A percentile compares a stretch with the other conserved stretches of the same genome.
phyloP scores from a whole-genome alignment of 2,888 invertebrate genomes.

The Aporophyla lueneburgensis region DNA sequence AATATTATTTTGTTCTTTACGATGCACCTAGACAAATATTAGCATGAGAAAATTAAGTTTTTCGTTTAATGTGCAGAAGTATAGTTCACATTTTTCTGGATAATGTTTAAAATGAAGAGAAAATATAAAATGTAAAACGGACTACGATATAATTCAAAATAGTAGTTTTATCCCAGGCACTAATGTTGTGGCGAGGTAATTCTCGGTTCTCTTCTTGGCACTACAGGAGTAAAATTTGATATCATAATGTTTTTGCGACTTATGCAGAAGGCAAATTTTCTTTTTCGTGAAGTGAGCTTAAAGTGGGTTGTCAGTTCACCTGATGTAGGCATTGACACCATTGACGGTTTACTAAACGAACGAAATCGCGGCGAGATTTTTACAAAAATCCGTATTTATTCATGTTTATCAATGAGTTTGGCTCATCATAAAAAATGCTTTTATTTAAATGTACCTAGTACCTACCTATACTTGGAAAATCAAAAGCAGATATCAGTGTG shows the following conservation, averaged over 20 bases:
- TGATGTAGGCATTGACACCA: too few species aligned
- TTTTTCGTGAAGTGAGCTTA: background rate
- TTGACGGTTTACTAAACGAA: too few species aligned
- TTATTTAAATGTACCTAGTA: too few species aligned
- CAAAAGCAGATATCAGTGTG: background rate
- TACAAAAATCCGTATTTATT: too few species aligned
- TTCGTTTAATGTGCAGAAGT: background rate
- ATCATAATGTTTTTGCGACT: constrained; percentile 8
- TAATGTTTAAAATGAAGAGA: constrained; percentile 2
- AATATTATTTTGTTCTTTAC: constrained; percentile 23
- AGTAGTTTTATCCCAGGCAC: constrained; percentile 15
- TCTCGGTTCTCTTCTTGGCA: constrained; percentile 6
- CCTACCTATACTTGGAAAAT: too few species aligned
- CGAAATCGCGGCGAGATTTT: too few species aligned
- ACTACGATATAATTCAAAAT: constrained; percentile 26
- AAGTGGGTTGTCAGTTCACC: too few species aligned
- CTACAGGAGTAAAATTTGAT: constrained; percentile 21
- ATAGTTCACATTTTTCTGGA: constrained; percentile 1
- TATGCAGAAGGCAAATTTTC: background rate
- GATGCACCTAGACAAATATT: constrained; percentile 15
- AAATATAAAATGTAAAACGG: background rate
- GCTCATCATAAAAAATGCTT: too few species aligned
- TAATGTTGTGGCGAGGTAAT: constrained; percentile 10
- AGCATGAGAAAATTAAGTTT: background rate
- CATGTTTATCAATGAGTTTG: too few species aligned